Base-by-base conservation (phyloP, 2,888 invertebrate species). In the Drosophila merina region DNA sequence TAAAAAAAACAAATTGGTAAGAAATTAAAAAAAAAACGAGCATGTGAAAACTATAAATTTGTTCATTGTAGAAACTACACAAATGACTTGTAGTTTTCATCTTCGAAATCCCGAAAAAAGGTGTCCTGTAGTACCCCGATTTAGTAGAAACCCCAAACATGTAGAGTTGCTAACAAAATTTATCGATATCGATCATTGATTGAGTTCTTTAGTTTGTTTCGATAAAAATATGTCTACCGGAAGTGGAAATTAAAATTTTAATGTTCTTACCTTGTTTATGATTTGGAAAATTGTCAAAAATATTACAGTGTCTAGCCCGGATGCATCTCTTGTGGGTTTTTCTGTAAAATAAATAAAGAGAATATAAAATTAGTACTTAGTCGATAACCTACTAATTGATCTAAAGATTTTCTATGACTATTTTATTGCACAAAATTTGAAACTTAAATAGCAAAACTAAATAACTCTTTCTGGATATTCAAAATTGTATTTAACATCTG, bases 1-100 rank as follows among this genome's bases (percentile, higher is more conserved):
- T 83, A 75, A 82, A 71, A 67, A 63, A 50, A 49, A 20, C 20
- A 72, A 81, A 85, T 85, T 85, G 85, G 85, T 85, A 85, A 85
- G 85, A 88, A 75, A 57, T 72, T 52, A 10, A 67, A 47, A 38
- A 38, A 49, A 67, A 51, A 48, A 59, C 20, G 50, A 71, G 86
- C 86, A 86, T 88, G 86, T 68, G 40, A 45, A 62, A 56, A n/a
- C 26, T 31, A 57, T 48, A 71, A 79, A 75, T 50, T 64, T 60
- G 57, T 71, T 80, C 86, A 73, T 63, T 51, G 52, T 69, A 79
- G 67, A 74, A 76, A 60, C 87, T 85, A 79, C 82, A 79, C 68
- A 66, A 56, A 57, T 31, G 87, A 85, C 87, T 52, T 72, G 88
- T 87, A 85, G 75, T 69, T 20, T 40, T 48, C 40, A 38, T 36